These are phyloP conservation scores for Scytalopus superciliaris DNA, from an alignment of 2,113 vertebrate genomes.

Conservation along the genomic window DNA sequence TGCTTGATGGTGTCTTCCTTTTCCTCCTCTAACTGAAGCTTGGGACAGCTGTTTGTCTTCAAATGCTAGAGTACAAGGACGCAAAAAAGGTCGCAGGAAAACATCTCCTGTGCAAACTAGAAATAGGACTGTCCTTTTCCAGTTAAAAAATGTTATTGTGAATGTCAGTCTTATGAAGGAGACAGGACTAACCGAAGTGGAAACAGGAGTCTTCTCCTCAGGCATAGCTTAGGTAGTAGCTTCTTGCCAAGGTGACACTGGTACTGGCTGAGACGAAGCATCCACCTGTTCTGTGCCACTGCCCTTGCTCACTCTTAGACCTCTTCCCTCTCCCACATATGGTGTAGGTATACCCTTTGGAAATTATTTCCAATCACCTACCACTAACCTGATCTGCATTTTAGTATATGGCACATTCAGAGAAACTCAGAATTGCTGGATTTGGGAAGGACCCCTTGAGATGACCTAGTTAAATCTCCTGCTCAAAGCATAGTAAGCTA, in stretches of 20 bases:
- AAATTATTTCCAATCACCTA: not conserved
- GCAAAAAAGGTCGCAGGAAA: slow-evolving; percentile 37
- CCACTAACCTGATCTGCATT: not conserved
- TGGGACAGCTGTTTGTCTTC: slow-evolving; percentile 47
- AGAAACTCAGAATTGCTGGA: not conserved
- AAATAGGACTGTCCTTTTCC: slow-evolving; percentile 40
- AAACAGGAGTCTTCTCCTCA: slow-evolving; percentile 37
- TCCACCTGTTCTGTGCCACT: not conserved
- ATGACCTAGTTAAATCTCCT: not conserved
- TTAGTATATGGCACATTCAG: not conserved
- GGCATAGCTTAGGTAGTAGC: slow-evolving; percentile 18
- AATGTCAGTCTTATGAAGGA: slow-evolving; percentile 35
- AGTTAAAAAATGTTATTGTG: slow-evolving; percentile 23
- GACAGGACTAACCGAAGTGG: slow-evolving; percentile 36
- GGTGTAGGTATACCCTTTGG: not conserved
- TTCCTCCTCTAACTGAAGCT: slow-evolving; percentile 38
- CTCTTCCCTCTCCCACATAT: not conserved
- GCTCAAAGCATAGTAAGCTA: not conserved
- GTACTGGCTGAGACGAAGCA: not conserved
- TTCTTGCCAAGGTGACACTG: slow-evolving; percentile 32
- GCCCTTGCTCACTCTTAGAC: not conserved
- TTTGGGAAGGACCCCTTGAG: not conserved
- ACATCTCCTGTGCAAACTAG: slow-evolving; percentile 9
- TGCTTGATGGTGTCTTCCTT: slow-evolving; percentile 42
- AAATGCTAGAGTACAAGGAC: slow-evolving; percentile 34